Base-by-base conservation (phyloP, 2,888 invertebrate genomes). In the Agonopterix subpropinquella region DNA sequence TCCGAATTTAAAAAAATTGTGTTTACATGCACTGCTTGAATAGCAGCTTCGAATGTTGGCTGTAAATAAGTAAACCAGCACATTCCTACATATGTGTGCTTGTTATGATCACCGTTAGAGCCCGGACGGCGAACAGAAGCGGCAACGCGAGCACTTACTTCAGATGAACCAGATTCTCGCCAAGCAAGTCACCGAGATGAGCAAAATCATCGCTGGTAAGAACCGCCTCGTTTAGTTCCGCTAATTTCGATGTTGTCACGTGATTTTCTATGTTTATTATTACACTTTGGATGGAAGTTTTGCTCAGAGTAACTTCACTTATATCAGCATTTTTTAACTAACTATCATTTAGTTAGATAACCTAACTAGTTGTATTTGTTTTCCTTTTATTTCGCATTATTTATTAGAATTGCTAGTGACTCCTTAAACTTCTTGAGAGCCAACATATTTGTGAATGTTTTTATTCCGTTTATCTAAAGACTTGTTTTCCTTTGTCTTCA, bases 171-270 rank as follows among this genome's bases (percentile, higher is more conserved):
- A 97, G 86, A 94, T 96, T 65, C 90, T 98, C 64, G 98, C 97
- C 53, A 94, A 95, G 78, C 95, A 96, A 90, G 97, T 97, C 65
- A 97, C 96, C 91, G 95, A 96, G 86, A 96, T 96, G 91, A 97
- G 96, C 89, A 96, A 96, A 91, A 95, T 96, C 76, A 96, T 97
- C 65, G 97, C 98, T 84, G 97, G 97, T 97, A 91, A 90, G 91
- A 86, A 57, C 11, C 41, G 53, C 48, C 62, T 61, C 13, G 8
- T 10, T 5, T 10, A 39, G 41, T 41, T 28, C 44, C 18, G 18
- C 18, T 28, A 18, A 13, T 44, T 44, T 28, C 28, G 28, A 44
- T 44, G 44, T 18, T 44, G 28, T 44, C 28, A 28, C 28, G 28
- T 28, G 28, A 7, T 28, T 28, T 28, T 28, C 28, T 28, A 28